These are phyloP conservation scores for Cricetomys ansorgei DNA, from an alignment of 2,113 vertebrate species.

Conservation along the genomic window DNA sequence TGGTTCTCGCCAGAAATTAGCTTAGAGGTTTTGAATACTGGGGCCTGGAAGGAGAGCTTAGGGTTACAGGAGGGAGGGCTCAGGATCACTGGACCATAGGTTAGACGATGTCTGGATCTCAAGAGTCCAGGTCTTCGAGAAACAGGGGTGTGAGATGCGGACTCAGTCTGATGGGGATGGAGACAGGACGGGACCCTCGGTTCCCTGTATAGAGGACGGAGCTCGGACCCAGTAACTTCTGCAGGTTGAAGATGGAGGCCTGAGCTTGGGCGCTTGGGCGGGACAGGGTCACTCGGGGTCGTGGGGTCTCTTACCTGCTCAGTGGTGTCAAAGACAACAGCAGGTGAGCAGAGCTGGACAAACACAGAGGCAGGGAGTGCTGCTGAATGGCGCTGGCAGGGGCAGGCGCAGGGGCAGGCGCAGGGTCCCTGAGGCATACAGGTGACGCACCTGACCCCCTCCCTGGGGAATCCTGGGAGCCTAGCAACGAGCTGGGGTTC, in stretches of 20 bases:
- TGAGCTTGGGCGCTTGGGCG: neutral
- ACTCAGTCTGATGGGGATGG: neutral
- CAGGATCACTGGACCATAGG: neutral
- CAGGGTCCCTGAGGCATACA: constrained; percentile 20
- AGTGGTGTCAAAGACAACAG: constrained; percentile 7
- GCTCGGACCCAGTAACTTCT: neutral
- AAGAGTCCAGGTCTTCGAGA: neutral
- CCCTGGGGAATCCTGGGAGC: constrained; percentile 55
- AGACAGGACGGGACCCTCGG: neutral
- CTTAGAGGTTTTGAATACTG: neutral
- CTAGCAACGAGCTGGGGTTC: constrained; percentile 62
- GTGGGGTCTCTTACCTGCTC: constrained; percentile 74
- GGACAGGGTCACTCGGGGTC: neutral
- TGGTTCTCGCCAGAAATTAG: neutral
- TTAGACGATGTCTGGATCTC: neutral
- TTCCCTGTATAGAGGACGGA: neutral
- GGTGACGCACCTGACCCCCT: constrained; percentile 62
- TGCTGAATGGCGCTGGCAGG: constrained; percentile 31
- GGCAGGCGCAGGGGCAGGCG: too few species aligned
- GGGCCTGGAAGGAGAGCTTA: neutral
- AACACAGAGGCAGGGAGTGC: neutral
- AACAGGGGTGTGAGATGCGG: neutral
- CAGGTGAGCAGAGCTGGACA: neutral
- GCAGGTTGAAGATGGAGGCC: neutral
- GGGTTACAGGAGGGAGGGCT: neutral